These are phyloP conservation scores for Achatina immaculata DNA, from an alignment of 1,140 invertebrate species.

Conservation along the genomic window DNA sequence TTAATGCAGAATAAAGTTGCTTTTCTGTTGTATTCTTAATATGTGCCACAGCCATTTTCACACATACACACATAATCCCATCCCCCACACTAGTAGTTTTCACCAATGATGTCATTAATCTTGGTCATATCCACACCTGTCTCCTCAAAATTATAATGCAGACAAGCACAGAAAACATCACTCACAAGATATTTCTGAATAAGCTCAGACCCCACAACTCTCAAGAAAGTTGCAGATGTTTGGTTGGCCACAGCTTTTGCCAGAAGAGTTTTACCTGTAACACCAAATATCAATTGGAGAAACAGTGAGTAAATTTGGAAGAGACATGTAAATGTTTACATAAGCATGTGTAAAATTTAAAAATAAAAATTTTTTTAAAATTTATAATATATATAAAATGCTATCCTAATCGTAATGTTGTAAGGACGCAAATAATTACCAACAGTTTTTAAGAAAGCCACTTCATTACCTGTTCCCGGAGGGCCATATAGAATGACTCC, in stretches of 20 bases:
- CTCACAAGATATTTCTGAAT: constrained; percentile 97
- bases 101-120: too few relatives aligned
- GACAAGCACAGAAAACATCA: constrained; percentile 38
- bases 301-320: not conserved
- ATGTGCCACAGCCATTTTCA: too few relatives aligned
- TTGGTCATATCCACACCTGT: too few relatives aligned
- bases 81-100: too few relatives aligned
- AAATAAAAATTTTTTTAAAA: not conserved
- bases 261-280: constrained; percentile 90
- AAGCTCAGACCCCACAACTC: constrained; percentile 98
- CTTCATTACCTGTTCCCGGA: constrained; percentile 87
- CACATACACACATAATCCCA: too few relatives aligned
- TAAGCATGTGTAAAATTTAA: not conserved
- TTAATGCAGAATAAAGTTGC: too few relatives aligned
- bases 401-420: too few relatives aligned
- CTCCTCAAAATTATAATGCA: too few relatives aligned
- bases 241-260: constrained; percentile 99
- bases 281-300: not conserved
- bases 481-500: constrained; percentile 99
- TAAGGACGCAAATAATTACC: too few relatives aligned
- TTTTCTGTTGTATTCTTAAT: too few relatives aligned
- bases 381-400: not conserved
- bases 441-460: too few relatives aligned
- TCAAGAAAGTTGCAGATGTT: constrained; percentile 98
- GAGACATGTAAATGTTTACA: not conserved